Base-by-base conservation (phyloP, 2,888 invertebrate species). In the Blastobasis adustella region DNA sequence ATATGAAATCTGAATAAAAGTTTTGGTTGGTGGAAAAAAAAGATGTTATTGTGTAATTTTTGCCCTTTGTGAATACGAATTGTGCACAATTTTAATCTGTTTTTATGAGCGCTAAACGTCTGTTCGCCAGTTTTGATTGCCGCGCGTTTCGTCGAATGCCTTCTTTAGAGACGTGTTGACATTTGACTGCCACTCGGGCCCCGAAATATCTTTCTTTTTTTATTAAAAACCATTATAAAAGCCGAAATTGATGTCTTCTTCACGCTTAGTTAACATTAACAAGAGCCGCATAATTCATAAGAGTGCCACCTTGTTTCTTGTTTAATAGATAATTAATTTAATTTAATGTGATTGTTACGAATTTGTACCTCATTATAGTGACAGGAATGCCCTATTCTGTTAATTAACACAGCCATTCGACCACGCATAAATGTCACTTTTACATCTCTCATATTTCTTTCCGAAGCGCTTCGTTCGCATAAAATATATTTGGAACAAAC, bases 321-420 rank as follows among this genome's bases (percentile, higher is more conserved):
- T 64, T 67, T 65, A 76, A 73, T 69, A 71, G 66, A 61, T 69
- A 67, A 67, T 76, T 67, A 66, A 65, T 59, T 63, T 63, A 56
- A 65, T 70, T 69, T 68, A 67, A 68, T 69, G 71, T 64, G 66
- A 67, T 67, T 70, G 67, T 71, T 69, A 71, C 69, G 63, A 69
- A 77, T 77, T 76, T 67, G 67, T 76, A 73, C 62, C 65, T 73
- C 73, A 69, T 71, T 72, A 59, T 60, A 67, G 69, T 67, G 70
- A 61, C 62, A 70, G 68, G 67, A 73, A 73, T 72, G 72, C 71
- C 67, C 73, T 67, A 74, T 76, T 73, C 66, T 66, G 72, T 77
- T 84, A 83, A 86, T 86, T 83, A 84, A 80, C 76, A 70, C 67
- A 63, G 58, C 71, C 69, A 71, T 79, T 78, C 65, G 64, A 73